Evolutionary conservation across 1,140 invertebrate genomes (phyloP).

Genomic region (Pygmarrhopalites habei): DNA sequence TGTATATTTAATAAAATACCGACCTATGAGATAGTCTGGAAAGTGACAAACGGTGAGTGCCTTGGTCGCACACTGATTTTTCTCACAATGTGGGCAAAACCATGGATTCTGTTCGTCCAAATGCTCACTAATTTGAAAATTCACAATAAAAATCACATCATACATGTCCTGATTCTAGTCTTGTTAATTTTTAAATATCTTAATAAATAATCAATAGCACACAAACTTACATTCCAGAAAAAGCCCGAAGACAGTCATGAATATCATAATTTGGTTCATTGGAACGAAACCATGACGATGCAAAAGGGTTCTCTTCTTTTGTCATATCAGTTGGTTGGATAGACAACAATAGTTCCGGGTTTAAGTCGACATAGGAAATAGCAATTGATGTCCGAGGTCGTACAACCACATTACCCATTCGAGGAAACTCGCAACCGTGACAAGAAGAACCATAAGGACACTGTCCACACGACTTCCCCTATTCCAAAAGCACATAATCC

Average conservation of each 20-base stretch:
- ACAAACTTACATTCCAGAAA: slow-evolving; percentile 55
- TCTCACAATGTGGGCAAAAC: slow-evolving; percentile 60
- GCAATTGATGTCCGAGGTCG: slow-evolving; percentile 55
- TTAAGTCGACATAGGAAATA: slow-evolving; percentile 45
- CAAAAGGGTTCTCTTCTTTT: neutral
- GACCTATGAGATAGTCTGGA: slow-evolving; percentile 61
- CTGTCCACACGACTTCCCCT: slow-evolving; percentile 58
- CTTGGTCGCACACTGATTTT: slow-evolving; percentile 62
- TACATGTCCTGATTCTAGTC: too few species aligned
- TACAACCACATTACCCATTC: slow-evolving; percentile 49
- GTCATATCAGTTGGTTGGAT: slow-evolving; percentile 33
- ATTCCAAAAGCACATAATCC: too few species aligned
- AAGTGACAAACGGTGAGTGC: slow-evolving; percentile 61
- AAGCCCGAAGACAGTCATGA: slow-evolving; percentile 61
- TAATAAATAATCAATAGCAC: too few species aligned
- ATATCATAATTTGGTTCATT: slow-evolving; percentile 47
- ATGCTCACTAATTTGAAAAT: slow-evolving; percentile 50
- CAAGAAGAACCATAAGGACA: slow-evolving; percentile 56
- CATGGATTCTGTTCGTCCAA: slow-evolving; percentile 64
- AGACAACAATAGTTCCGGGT: slow-evolving; percentile 25
- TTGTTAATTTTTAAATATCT: too few species aligned
- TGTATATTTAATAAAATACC: too few species aligned
- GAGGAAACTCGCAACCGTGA: slow-evolving; percentile 54
- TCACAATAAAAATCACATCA: too few species aligned
- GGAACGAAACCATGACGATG: neutral